Evolutionary conservation across 2,888 invertebrate species (phyloP), one percentile per base, ranked within the genome.

Genomic region (Drosophila niveifrons): DNA sequence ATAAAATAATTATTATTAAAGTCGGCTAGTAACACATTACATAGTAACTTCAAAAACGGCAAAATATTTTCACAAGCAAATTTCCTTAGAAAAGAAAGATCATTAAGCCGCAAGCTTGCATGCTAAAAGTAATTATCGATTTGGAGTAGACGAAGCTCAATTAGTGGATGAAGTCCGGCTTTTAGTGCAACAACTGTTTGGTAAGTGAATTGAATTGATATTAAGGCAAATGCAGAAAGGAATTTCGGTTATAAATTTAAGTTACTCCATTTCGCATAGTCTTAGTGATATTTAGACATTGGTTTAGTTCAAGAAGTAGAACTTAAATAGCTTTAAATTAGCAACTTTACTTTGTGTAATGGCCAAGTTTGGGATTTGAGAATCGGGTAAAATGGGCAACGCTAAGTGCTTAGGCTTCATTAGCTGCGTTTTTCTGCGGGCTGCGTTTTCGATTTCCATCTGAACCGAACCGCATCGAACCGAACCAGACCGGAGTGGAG

Each of bases 341-440:
- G 31, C 9, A 10, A 3, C 31, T 1, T n/a, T 15, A 4, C 10
- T 1, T 15, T 31, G 23, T 13, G 28, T 3, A 11, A 7, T 41
- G 41, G 15, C 8, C 53, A 2, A 18, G 11, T 9, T 31, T 23
- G 39, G 50, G 15, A 6, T 11, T 8, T 46, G 29, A 47, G 36
- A 15, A 7, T 4, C 15, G 11, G 31, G 7, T 43, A 10, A 39
- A 48, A 8, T 44, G 55, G n/a, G 8, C 13, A 3, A 51, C 52
- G 59, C 62, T 52, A 44, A 72, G 55, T 76, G 67, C 67, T 70
- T 68, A 61, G 66, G 82, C 66, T 68, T 77, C 77, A 89, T 84
- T 88, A 72, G 72, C 70, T 68, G 86, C 72, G 70, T 72, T 82
- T 85, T 84, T 84, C 90, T 88, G 86, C 84, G 82, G 90, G 84